Conservation (phyloP, 2,888 invertebrate species). For the Pasiphila rectangulata region DNA sequence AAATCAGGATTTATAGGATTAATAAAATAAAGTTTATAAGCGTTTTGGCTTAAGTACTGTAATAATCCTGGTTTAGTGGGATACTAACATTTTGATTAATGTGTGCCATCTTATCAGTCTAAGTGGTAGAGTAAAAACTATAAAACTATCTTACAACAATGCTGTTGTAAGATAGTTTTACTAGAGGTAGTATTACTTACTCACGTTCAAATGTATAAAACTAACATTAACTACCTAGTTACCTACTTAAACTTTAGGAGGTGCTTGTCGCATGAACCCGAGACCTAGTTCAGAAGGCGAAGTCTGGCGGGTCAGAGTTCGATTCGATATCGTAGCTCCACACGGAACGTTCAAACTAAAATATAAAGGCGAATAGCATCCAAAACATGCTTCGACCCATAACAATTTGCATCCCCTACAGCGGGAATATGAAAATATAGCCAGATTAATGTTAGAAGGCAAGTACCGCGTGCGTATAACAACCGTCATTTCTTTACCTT, state of each 20-base stretch:
- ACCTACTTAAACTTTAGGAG: not conserved
- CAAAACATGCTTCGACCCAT: slow-evolving; percentile 20
- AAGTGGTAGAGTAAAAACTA: no score
- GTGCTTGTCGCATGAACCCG: slow-evolving; percentile 10
- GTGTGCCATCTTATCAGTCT: no score
- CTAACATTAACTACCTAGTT: no score
- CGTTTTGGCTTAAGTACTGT: no score
- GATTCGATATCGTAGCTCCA: slow-evolving; percentile 5
- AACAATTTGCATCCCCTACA: slow-evolving; percentile 51
- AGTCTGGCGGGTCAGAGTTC: slow-evolving; percentile 18
- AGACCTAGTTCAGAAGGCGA: slow-evolving; percentile 18
- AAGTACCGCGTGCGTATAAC: slow-evolving; percentile 55
- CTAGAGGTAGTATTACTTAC: no score
- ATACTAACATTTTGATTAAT: no score
- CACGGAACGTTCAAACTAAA: not conserved
- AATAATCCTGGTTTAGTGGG: no score
- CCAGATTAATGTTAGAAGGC: slow-evolving; percentile 56
- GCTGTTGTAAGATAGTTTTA: no score
- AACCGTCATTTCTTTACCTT: slow-evolving; percentile 52
- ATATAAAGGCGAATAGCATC: slow-evolving; percentile 8
- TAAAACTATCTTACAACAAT: no score
- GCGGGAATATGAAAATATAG: slow-evolving; percentile 65
- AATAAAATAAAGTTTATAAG: not conserved
- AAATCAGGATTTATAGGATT: not conserved
- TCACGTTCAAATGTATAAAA: no score